Conservation (phyloP, 2,797 vertebrate species). For the Aulostomus chinensis region DNA sequence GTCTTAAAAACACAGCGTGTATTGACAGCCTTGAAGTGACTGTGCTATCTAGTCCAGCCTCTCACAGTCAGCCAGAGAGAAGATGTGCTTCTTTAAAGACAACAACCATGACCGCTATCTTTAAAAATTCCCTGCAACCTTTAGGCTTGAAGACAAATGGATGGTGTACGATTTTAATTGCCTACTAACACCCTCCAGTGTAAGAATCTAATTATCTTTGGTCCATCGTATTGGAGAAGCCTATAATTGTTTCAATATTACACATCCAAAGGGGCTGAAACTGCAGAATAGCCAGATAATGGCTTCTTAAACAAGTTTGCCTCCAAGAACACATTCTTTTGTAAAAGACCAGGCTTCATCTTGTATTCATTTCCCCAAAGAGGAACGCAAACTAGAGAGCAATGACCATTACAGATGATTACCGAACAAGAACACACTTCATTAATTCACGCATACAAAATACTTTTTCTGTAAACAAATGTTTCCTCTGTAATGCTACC, state of each 20-base stretch:
- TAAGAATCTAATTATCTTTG: conserved; percentile 86
- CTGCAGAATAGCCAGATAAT: conserved; percentile 82
- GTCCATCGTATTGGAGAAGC: conserved; percentile 82
- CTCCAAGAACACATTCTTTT: conserved; percentile 74
- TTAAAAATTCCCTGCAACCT: conserved; percentile 73
- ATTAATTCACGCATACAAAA: conserved; percentile 44
- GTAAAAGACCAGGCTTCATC: conserved; percentile 69
- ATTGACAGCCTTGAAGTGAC: conserved; percentile 63
- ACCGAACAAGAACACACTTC: conserved; percentile 36
- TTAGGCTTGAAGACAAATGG: conserved; percentile 83
- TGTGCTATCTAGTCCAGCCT: conserved; percentile 44
- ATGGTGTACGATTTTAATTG: conserved; percentile 83
- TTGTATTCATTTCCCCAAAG: conserved; percentile 76
- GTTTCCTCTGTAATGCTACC: background rate
- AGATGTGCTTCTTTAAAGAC: conserved; percentile 65
- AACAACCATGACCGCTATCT: conserved; percentile 72
- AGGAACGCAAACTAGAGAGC: conserved; percentile 57
- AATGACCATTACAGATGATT: conserved; percentile 31
- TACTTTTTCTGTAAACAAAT: conserved; percentile 31
- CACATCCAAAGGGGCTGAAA: conserved; percentile 81
- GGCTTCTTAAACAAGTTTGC: conserved; percentile 80
- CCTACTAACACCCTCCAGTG: conserved; percentile 80
- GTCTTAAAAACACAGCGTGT: conserved; percentile 50
- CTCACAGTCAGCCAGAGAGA: conserved; percentile 51
- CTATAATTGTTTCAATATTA: conserved; percentile 85